Evolutionary conservation across 2,113 vertebrate species (phyloP).

Genomic region (Pteropus alecto): DNA sequence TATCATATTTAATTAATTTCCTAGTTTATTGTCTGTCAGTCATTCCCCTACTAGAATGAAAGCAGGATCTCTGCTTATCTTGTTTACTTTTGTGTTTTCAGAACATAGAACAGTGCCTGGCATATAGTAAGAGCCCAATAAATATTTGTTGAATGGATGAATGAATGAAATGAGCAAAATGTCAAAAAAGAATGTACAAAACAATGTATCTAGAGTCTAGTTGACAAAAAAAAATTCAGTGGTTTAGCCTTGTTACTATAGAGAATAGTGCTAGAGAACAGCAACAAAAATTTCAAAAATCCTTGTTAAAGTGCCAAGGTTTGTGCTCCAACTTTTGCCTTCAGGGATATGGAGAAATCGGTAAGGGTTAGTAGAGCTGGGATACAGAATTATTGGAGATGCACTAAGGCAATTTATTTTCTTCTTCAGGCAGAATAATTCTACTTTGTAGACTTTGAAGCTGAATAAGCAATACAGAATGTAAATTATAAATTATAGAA

Average conservation of each 20-base stretch:
- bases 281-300: slow-evolving; percentile 17
- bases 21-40: neutral
- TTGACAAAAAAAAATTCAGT: neutral
- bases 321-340: neutral
- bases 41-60: neutral
- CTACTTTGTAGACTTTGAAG: neutral
- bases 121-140: neutral
- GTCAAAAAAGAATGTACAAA: neutral
- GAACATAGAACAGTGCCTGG: neutral
- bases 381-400: neutral
- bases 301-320: neutral
- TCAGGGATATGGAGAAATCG: neutral
- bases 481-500: slow-evolving; percentile 13
- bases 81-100: neutral
- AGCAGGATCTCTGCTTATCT: neutral
- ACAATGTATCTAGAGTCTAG: neutral
- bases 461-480: neutral
- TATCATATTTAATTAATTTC: neutral
- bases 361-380: neutral
- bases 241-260: neutral
- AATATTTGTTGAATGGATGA: slow-evolving; percentile 7
- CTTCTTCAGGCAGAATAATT: slow-evolving; percentile 1
- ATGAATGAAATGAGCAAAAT: neutral
- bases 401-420: slow-evolving; percentile 8
- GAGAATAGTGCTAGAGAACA: neutral